These are phyloP conservation scores for Dichetophora obliterata DNA, from an alignment of 2,888 invertebrate species.

Conservation along the genomic window DNA sequence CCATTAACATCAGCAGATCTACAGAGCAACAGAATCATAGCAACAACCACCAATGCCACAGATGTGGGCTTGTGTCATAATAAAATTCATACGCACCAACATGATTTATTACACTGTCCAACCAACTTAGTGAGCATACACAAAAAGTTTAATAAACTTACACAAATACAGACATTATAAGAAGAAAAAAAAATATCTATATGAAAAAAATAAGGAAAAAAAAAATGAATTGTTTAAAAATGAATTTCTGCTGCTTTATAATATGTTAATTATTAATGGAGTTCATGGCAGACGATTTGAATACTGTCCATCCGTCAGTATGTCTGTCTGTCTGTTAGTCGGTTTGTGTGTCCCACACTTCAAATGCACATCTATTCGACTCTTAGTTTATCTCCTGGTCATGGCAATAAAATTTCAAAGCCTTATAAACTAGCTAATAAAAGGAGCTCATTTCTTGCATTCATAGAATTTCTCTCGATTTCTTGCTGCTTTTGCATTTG, in stretches of 20 bases:
- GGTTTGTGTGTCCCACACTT: slow-evolving; percentile 5
- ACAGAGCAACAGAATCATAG: not conserved
- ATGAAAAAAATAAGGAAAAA: not conserved
- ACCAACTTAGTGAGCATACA: not conserved
- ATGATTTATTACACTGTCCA: slow-evolving; percentile 29
- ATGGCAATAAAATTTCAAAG: slow-evolving; percentile 24
- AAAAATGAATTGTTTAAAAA: slow-evolving; percentile 16
- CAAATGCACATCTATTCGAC: not conserved
- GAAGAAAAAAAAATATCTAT: not conserved
- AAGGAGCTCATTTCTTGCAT: slow-evolving; percentile 17
- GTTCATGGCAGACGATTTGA: not conserved
- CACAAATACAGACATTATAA: not conserved
- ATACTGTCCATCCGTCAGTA: not conserved
- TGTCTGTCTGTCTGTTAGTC: not conserved
- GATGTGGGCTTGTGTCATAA: slow-evolving; percentile 30
- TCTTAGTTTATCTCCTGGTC: not conserved
- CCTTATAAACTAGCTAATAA: slow-evolving; percentile 15
- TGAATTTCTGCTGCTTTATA: not conserved
- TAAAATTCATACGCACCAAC: slow-evolving; percentile 24
- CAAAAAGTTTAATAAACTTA: not conserved
- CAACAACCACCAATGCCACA: not conserved
- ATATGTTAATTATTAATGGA: slow-evolving; percentile 19
- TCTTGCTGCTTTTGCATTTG: not conserved
- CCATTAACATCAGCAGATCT: slow-evolving; percentile 3
- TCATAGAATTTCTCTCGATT: slow-evolving; percentile 7